Conservation (phyloP, 2,888 invertebrate genomes). For the Cancer borealis region DNA sequence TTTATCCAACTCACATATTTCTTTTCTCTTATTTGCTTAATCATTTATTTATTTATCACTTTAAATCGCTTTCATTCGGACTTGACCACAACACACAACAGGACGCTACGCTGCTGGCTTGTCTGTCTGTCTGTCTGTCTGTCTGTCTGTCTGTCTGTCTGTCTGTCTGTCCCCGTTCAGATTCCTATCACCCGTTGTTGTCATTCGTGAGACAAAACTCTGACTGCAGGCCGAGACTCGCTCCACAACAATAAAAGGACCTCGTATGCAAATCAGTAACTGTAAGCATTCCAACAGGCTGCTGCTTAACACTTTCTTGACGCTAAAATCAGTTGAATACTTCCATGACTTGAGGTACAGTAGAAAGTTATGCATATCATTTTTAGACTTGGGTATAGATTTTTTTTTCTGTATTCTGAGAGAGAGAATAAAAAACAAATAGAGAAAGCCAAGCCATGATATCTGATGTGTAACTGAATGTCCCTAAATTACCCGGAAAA, state of each 20-base stretch:
- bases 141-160: not conserved
- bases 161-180: not conserved
- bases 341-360: slow-evolving; percentile 3
- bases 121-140: not conserved
- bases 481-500: not conserved
- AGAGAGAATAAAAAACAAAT: not conserved
- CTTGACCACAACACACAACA: not conserved
- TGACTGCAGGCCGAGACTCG: not conserved
- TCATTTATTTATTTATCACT: not conserved
- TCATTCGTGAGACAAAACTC: not conserved
- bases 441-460: not conserved
- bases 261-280: slow-evolving; percentile 26
- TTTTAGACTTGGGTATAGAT: not conserved
- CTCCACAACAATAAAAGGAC: not conserved
- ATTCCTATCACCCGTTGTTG: not conserved
- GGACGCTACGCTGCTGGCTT: not conserved
- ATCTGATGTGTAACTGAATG: not conserved
- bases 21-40: not conserved
- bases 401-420: not conserved
- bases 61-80: not conserved
- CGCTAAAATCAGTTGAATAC: not conserved
- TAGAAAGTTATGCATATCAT: not conserved
- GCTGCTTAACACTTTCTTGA: not conserved
- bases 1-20: not conserved
- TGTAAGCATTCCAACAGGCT: not conserved